A percentile compares a stretch with the other conserved stretches of the same genome.
Evolutionary conservation across 2,888 invertebrate species (phyloP).

Genomic region (Drosophila gaucha): DNA sequence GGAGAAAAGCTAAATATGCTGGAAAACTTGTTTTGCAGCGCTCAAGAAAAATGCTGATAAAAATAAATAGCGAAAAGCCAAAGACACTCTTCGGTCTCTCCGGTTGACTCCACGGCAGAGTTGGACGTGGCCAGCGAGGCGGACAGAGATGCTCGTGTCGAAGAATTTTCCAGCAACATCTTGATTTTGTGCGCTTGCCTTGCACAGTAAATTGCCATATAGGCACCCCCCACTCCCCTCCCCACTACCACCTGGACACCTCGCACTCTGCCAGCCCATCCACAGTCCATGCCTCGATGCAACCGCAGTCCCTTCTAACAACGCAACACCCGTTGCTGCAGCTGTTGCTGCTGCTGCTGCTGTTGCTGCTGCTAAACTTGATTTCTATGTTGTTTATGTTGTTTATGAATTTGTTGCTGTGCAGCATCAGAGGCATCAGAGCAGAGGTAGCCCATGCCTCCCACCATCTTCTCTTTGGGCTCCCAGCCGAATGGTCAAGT

Average conservation of each 20-base stretch:
- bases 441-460: not conserved
- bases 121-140: conserved; percentile 12
- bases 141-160: conserved; percentile 27
- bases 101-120: not conserved
- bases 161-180: conserved; percentile 70
- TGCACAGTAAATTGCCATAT: conserved; percentile 46
- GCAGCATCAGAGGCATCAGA: conserved; percentile 39
- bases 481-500: conserved; percentile 62
- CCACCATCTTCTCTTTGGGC: not conserved
- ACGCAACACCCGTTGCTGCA: conserved; percentile 21
- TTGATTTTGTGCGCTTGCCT: conserved; percentile 53
- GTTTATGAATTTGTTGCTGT: conserved; percentile 47
- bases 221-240: too few relatives aligned
- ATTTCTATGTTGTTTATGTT: conserved; percentile 64
- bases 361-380: conserved; percentile 55
- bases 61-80: conserved; percentile 66
- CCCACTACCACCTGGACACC: conserved; percentile 34
- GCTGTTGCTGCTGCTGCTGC: conserved; percentile 21
- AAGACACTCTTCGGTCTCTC: not conserved
- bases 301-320: not conserved
- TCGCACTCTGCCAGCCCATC: not conserved
- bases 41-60: conserved; percentile 60
- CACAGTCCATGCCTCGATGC: not conserved
- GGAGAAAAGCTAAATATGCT: conserved; percentile 27
- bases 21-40: conserved; percentile 63